Evolutionary conservation across 2,797 vertebrate species (phyloP), one percentile per base, ranked within the genome.

Genomic region (Acanthornis magna): DNA sequence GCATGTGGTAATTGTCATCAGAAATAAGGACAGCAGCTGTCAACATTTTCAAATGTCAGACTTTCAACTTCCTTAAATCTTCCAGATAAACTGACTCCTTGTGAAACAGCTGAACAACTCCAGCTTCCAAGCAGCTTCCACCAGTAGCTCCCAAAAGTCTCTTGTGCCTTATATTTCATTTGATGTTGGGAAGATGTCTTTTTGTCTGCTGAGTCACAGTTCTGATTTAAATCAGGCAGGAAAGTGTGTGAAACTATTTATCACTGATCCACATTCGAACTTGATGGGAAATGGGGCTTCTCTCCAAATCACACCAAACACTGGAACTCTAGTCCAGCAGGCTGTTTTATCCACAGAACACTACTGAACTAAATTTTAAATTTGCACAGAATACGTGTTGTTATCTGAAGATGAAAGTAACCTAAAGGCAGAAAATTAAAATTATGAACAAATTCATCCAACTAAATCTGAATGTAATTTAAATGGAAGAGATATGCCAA

Each of bases 391-490:
- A 38, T 60, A 9, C 1, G 0, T 42, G n/a, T 23, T 2, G 0
- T 48, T 91, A 85, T 89, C 63, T 80, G 68, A 74, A 76, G 57
- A 38, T 11, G 11, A 25, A 50, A 80, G 50, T 62, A 68, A 86
- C 40, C 43, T 72, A 50, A 88, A 76, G 55, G 57, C 53, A 96
- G 75, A 89, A 92, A 85, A 85, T 67, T 40, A 63, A 79, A 79
- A 70, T 55, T n/a, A 47, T 10, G 36, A 74, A 19, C 20, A 45
- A 77, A 77, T 53, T 22, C 34, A 61, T 47, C 62, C 76, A 61
- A 67, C 57, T 85, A 83, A 71, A 90, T 81, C 68, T 67, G 76
- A 74, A 86, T 50, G 26, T 27, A 85, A 65, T 83, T 83, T 86
- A 68, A 68, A 88, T 55, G 38, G 25, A 54, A 53, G 58, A 77